Percentiles rank a stretch among this genome's conserved stretches.
phyloP scores from a whole-genome alignment of 2,113 vertebrate species.

The Conger conger region DNA sequence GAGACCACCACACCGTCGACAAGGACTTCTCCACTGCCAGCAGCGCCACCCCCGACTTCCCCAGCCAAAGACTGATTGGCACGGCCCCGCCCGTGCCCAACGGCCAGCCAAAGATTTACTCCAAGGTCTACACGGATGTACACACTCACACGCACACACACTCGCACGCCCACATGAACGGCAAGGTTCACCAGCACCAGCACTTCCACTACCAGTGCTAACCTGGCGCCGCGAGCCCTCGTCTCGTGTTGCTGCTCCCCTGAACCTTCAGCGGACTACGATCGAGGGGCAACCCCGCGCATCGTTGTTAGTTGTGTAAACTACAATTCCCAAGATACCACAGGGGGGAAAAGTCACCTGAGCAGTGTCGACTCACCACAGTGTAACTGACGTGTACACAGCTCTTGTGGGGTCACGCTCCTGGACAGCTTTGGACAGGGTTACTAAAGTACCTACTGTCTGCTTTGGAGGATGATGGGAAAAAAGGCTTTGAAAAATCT shows the following conservation, averaged over 20 bases:
- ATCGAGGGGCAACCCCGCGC: slow-evolving; percentile 30
- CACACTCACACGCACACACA: slow-evolving; percentile 62
- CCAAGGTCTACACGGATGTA: slow-evolving; percentile 58
- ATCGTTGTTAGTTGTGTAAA: slow-evolving; percentile 5
- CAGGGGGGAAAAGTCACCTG: neutral
- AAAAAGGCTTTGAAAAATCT: slow-evolving; percentile 30
- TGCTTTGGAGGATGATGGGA: slow-evolving; percentile 17
- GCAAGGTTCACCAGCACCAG: slow-evolving; percentile 58
- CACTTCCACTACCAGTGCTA: slow-evolving; percentile 64
- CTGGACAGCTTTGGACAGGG: slow-evolving; percentile 3
- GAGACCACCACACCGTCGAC: slow-evolving; percentile 40
- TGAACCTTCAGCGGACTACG: slow-evolving; percentile 18
- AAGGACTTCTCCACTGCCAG: slow-evolving; percentile 33
- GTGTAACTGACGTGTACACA: neutral
- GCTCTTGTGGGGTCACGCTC: neutral
- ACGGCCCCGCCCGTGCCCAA: slow-evolving; percentile 27
- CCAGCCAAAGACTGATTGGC: slow-evolving; percentile 45
- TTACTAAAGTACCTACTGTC: neutral
- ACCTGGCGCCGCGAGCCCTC: slow-evolving; percentile 17
- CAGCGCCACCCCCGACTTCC: slow-evolving; percentile 37
- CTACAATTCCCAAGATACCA: slow-evolving; percentile 21
- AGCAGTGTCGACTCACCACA: slow-evolving; percentile 14
- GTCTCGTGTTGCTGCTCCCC: slow-evolving; percentile 38
- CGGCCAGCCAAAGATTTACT: slow-evolving; percentile 45
- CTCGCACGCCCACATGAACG: slow-evolving; percentile 56